A percentile compares a stretch with the other conserved stretches of the same genome.
phyloP scores from a whole-genome alignment of 2,113 vertebrate species.

The Columba janthina region DNA sequence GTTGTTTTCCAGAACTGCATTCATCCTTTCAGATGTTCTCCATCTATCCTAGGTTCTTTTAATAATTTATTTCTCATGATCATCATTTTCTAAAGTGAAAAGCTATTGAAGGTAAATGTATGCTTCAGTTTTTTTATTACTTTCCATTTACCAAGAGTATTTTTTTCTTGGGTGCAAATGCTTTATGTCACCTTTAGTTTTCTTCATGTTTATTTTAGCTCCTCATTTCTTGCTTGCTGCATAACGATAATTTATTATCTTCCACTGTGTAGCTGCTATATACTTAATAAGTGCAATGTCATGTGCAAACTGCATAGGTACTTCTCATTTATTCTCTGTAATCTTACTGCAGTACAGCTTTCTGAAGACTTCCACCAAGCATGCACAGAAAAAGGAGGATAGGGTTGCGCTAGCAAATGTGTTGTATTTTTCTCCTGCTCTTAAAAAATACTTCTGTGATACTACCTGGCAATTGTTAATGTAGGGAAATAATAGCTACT shows the following conservation, averaged over 20 bases:
- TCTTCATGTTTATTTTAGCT: conserved; percentile 16
- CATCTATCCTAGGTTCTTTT: neutral
- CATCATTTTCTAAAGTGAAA: conserved; percentile 2
- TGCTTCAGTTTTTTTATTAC: conserved; percentile 29
- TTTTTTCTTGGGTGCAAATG: conserved; percentile 20
- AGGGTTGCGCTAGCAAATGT: neutral
- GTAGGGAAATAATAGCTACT: neutral
- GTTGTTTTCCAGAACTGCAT: neutral
- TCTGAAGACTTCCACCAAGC: neutral
- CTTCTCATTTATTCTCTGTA: conserved; percentile 16
- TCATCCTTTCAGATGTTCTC: neutral
- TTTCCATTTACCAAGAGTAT: conserved; percentile 10
- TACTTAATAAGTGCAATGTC: conserved; percentile 11
- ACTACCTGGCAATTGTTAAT: neutral
- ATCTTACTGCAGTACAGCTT: neutral
- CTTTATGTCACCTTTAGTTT: conserved; percentile 30
- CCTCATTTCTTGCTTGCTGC: neutral
- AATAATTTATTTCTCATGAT: conserved; percentile 1
- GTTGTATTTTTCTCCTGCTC: neutral
- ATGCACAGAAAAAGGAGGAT: neutral
- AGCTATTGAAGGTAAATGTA: neutral
- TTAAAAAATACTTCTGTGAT: neutral
- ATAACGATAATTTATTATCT: conserved; percentile 39
- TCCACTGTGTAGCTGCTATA: neutral
- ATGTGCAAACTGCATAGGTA: neutral